Conservation (phyloP, 2,113 vertebrate genomes). For the Odobenus rosmarus region DNA sequence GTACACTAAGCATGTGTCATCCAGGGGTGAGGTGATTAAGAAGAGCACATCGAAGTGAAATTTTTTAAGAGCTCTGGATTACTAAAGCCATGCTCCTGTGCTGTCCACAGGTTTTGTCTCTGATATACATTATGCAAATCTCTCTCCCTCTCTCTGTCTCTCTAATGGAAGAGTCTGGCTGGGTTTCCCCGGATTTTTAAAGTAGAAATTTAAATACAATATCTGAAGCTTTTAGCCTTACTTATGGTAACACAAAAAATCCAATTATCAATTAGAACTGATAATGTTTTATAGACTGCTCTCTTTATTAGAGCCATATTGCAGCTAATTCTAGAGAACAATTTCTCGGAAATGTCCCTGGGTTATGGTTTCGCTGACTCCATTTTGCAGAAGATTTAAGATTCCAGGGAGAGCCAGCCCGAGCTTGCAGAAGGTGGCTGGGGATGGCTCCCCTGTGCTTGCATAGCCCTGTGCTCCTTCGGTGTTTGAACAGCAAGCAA, state of each 20-base stretch:
- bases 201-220: slow-evolving; percentile 63
- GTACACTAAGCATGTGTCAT: fast-evolving
- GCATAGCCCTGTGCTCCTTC: fast-evolving
- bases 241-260: slow-evolving; percentile 57
- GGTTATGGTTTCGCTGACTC: neutral
- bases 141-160: neutral
- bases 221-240: slow-evolving; percentile 63
- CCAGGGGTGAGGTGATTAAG: neutral
- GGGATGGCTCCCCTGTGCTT: fast-evolving
- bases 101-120: neutral
- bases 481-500: fast-evolving
- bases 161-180: neutral
- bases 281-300: slow-evolving; percentile 55
- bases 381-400: slow-evolving; percentile 45
- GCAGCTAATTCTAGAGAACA: slow-evolving; percentile 19
- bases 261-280: slow-evolving; percentile 70
- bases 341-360: slow-evolving; percentile 49
- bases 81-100: neutral
- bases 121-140: neutral
- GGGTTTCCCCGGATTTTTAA: slow-evolving; percentile 11
- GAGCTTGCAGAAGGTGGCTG: fast-evolving
- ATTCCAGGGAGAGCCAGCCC: fast-evolving
- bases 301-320: slow-evolving; percentile 54
- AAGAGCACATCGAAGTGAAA: neutral
- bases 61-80: neutral